Percentiles rank a stretch among this genome's conserved stretches.
These are phyloP conservation scores for Athalia rosae DNA, from an alignment of 2,888 invertebrate genomes.

Conservation along the genomic window DNA sequence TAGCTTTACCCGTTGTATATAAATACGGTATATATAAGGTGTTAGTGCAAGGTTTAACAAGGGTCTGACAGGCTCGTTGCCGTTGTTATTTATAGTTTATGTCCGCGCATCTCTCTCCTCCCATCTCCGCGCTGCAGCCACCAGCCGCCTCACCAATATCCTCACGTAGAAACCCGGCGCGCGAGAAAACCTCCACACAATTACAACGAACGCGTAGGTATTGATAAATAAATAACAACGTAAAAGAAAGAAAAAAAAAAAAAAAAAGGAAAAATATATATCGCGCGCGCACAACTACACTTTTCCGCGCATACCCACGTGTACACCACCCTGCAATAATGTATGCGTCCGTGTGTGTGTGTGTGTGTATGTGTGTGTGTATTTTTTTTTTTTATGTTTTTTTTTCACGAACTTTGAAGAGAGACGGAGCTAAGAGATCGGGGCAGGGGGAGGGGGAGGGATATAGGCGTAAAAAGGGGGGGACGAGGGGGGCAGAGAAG, in stretches of 20 bases:
- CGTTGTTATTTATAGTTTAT: constrained; percentile 73
- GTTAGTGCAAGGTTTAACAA: constrained; percentile 65
- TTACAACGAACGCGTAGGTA: too few species aligned
- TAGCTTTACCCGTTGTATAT: background rate
- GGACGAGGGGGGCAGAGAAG: constrained; percentile 11
- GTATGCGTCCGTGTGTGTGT: too few species aligned
- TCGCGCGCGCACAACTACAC: too few species aligned
- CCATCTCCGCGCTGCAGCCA: constrained; percentile 65
- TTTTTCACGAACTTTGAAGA: background rate
- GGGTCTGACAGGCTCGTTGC: constrained; percentile 73
- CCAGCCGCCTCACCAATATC: too few species aligned
- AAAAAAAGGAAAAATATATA: too few species aligned
- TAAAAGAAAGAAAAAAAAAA: too few species aligned
- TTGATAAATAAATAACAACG: too few species aligned
- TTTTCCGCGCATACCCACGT: too few species aligned
- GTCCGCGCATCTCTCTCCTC: constrained; percentile 67
- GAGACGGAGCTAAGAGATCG: constrained; percentile 8
- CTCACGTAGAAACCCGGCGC: too few species aligned
- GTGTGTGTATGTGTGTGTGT: constrained; percentile 3
- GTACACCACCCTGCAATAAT: too few species aligned
- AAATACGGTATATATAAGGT: constrained; percentile 5
- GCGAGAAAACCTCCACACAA: too few species aligned
- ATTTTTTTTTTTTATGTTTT: too few species aligned
- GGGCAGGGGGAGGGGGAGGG: background rate
- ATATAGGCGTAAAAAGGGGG: background rate